These are phyloP conservation scores for Tringa solitaria DNA, from an alignment of 2,113 vertebrate species.

Conservation along the genomic window DNA sequence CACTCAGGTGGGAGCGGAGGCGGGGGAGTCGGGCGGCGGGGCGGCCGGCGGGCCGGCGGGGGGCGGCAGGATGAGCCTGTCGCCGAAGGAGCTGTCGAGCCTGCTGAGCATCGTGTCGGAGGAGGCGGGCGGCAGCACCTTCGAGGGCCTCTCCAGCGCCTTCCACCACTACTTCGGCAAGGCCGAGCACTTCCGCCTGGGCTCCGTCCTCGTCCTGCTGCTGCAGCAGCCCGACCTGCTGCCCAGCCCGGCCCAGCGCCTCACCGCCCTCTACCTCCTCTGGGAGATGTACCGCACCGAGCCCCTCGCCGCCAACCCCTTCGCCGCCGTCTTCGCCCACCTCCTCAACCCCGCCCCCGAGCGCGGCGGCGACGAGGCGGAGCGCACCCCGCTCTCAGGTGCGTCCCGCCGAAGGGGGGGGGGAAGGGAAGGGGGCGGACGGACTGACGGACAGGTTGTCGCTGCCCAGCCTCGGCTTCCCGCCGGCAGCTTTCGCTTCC, in stretches of 20 bases:
- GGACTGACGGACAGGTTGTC: fast-evolving
- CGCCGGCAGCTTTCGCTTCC: background rate
- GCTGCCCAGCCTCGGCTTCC: background rate
- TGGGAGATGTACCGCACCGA: constrained; percentile 99
- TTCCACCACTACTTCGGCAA: constrained; percentile 97
- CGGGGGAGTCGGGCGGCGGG: background rate
- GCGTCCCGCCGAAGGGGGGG: background rate
- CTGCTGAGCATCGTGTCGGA: constrained; percentile 95
- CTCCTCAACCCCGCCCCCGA: constrained; percentile 89
- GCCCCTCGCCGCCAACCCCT: constrained; percentile 94
- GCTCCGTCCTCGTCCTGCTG: constrained; percentile 93
- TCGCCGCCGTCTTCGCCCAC: constrained; percentile 95
- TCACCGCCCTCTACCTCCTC: constrained; percentile 96
- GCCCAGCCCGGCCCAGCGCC: constrained; percentile 91
- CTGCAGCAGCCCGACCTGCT: constrained; percentile 97
- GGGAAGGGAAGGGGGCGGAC: no score
- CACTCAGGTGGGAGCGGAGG: background rate
- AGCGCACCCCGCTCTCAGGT: constrained; percentile 90
- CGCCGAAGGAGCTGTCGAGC: constrained; percentile 92
- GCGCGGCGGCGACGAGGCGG: constrained; percentile 83
- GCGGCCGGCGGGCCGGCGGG: background rate
- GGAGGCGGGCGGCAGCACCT: constrained; percentile 91
- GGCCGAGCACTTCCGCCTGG: constrained; percentile 93
- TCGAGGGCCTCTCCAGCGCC: constrained; percentile 92
- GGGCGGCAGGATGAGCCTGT: constrained; percentile 87